Evolutionary conservation across 1,140 invertebrate species (phyloP), one percentile per base, ranked within the genome.

Genomic region (Delia radicum): DNA sequence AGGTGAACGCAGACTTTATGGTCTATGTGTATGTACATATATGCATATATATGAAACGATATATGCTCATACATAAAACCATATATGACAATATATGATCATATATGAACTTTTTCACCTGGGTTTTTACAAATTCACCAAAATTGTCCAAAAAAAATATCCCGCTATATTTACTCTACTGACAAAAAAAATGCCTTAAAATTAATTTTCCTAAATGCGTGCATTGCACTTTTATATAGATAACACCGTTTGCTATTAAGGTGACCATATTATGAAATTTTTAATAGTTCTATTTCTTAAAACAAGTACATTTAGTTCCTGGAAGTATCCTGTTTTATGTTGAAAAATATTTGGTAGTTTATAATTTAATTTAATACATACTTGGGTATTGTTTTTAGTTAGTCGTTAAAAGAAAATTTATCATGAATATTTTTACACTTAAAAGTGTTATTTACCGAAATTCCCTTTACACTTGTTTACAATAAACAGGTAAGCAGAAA

Each of bases 271-370:
- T 42, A 12, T 21, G n/a, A 21, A 3, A 18, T 8, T 55, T 24
- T 55, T 55, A 6, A 3, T 15, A n/a, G 15, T 48, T 48, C 2
- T n/a, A n/a, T 48, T 48, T n/a, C 46, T 48, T 48, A 5, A 15
- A 69, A 69, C 29, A 69, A 31, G 65, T 69, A 69, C 28, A 26
- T 33, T 67, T 2, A 12, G 27, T 69, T 69, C 29, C n/a, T 69
- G 29, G 29, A 33, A 69, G 15, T 33, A 33, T 37, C 7, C 29
- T 18, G 18, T 69, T 33, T 69, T 37, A 33, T 7, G 15, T 5
- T 15, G 42, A 48, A 55, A 4, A 29, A n/a, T 24, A 61, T 61
- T 18, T 61, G 12, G 8, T 61, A 15, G 55, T 61, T 24, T 61
- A 21, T 61, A 18, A 26, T 65, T 12, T 69, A 55, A 55, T 33